Base-by-base conservation (phyloP, 2,888 invertebrate genomes). In the Sicus ferrugineus region DNA sequence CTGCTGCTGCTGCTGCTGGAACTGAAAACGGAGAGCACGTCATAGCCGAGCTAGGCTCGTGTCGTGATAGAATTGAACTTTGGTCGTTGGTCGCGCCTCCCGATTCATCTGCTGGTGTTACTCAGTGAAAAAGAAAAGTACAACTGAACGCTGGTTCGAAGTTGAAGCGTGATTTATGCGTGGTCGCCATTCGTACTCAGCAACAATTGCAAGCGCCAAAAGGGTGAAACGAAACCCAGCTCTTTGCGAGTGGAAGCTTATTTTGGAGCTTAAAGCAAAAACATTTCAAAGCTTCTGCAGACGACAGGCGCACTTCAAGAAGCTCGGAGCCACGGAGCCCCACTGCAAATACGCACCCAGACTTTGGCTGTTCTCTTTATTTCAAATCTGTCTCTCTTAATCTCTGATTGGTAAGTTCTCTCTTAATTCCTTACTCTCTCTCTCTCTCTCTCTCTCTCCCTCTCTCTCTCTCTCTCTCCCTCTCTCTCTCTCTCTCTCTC, bases 91-190 rank as follows among this genome's bases (percentile, higher is more conserved):
- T 34, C n/a, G 56, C 30, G 30, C 48, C 31, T 61, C 26, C 16
- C n/a, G 7, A 16, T 16, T 26, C 48, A 31, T 59, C 50, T 14
- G 19, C 21, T 59, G 46, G 14, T 58, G 59, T 48, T 58, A 21
- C 64, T 69, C 64, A 58, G 46, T 69, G 56, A 28, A 58, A 65
- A 54, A 48, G 64, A 31, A 34, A 58, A 64, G 34, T 26, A 62
- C 62, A 64, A 69, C 64, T 69, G 69, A 69, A 65, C 38, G 23
- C 28, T 42, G 28, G 9, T 26, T 69, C 31, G 56, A 6, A 26
- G 46, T 34, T 58, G 56, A 23, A 28, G 21, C 30, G 34, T 50
- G 59, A 64, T 64, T 69, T 69, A 68, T 63, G 62, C 23, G 34
- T 23, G 30, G 34, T 56, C 28, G 11, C 26, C 46, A 21, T 28